These are phyloP conservation scores for Staurois parvus DNA, from an alignment of 2,797 vertebrate genomes.

Conservation along the genomic window DNA sequence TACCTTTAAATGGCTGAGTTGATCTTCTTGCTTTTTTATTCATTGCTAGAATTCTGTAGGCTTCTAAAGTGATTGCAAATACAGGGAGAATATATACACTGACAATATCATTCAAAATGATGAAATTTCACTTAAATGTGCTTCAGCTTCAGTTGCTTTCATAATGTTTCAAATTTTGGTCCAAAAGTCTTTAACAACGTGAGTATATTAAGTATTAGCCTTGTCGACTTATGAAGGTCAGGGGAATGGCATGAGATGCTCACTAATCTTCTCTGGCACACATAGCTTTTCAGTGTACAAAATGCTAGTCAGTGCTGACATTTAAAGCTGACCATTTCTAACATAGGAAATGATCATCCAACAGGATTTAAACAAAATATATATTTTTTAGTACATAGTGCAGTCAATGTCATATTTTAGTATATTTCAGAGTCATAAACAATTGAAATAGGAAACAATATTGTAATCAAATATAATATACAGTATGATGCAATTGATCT, in stretches of 20 bases:
- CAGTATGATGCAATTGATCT: no score
- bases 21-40: background rate
- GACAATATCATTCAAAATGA: constrained; percentile 27
- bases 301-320: constrained; percentile 31
- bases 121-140: constrained; percentile 25
- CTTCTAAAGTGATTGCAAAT: constrained; percentile 5
- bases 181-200: constrained; percentile 41
- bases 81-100: background rate
- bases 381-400: background rate
- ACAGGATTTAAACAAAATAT: constrained; percentile 27
- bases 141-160: constrained; percentile 50
- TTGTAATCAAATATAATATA: no score
- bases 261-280: constrained; percentile 40
- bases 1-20: background rate
- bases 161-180: constrained; percentile 30
- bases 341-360: constrained; percentile 32
- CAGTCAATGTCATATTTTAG: background rate
- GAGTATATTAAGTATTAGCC: constrained; percentile 28
- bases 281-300: constrained; percentile 4
- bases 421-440: background rate
- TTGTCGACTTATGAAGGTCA: constrained; percentile 54
- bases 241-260: constrained; percentile 44
- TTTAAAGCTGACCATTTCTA: constrained; percentile 33
- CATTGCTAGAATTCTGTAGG: background rate
- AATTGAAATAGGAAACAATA: background rate